phyloP scores from a whole-genome alignment of 2,888 invertebrate genomes.

The Dryococelus australis region DNA sequence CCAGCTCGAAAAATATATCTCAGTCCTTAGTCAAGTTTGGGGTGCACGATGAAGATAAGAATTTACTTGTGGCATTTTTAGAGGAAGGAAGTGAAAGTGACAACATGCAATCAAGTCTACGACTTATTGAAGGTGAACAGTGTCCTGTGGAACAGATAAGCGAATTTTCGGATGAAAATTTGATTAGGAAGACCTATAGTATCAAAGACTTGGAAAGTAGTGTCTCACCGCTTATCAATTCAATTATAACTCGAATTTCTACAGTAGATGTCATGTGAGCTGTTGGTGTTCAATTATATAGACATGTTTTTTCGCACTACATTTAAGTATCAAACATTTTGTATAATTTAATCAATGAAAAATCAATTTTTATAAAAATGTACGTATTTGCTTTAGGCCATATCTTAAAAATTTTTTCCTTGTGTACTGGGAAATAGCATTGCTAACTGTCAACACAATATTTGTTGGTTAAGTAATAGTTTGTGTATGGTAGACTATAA shows the following conservation, averaged over 20 bases:
- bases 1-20: conserved; percentile 72
- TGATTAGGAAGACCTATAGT: conserved; percentile 69
- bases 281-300: no score
- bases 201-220: conserved; percentile 62
- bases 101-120: conserved; percentile 53
- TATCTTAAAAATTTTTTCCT: no score
- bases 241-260: conserved; percentile 72
- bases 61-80: conserved; percentile 61
- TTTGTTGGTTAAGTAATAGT: no score
- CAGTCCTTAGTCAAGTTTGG: conserved; percentile 73
- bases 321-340: no score
- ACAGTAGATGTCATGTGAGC: conserved; percentile 65
- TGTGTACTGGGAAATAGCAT: no score
- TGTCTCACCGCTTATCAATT: conserved; percentile 62
- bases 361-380: no score
- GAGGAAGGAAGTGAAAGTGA: conserved; percentile 53
- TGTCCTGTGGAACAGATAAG: conserved; percentile 61
- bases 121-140: conserved; percentile 64
- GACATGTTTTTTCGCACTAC: no score
- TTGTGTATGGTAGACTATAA: no score
- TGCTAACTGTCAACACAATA: no score
- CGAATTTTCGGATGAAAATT: conserved; percentile 60
- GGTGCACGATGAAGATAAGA: conserved; percentile 60
- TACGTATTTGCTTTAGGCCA: no score
- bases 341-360: no score